These are phyloP conservation scores for Dioctria linearis DNA, from an alignment of 2,888 invertebrate species.

Conservation along the genomic window DNA sequence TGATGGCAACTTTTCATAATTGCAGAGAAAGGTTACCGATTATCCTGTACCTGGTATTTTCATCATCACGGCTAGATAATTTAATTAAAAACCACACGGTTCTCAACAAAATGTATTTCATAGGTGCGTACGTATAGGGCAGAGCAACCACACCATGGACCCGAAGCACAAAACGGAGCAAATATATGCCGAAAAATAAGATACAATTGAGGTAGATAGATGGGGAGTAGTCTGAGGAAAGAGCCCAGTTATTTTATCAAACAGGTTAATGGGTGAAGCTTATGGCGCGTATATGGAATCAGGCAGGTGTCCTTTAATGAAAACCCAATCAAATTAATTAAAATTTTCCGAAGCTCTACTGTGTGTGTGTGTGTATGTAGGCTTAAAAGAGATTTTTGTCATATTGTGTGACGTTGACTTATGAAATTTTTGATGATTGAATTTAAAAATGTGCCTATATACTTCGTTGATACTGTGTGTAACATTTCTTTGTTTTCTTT, in stretches of 20 bases:
- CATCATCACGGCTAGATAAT: slow-evolving; percentile 45
- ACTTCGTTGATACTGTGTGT: too few relatives aligned
- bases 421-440: not conserved
- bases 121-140: too few relatives aligned
- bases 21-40: slow-evolving; percentile 20
- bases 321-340: slow-evolving; percentile 51
- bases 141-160: not conserved
- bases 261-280: not conserved
- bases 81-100: slow-evolving; percentile 57
- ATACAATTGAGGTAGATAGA: not conserved
- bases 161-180: not conserved
- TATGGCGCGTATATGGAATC: not conserved
- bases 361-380: too few relatives aligned
- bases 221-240: not conserved
- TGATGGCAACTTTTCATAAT: slow-evolving; percentile 26
- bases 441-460: not conserved
- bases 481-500: not conserved
- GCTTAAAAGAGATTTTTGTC: slow-evolving; percentile 7
- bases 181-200: slow-evolving; percentile 4
- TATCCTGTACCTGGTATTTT: slow-evolving; percentile 24
- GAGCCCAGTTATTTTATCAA: not conserved
- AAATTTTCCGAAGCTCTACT: slow-evolving; percentile 18
- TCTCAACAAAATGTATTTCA: slow-evolving; percentile 46
- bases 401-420: not conserved
- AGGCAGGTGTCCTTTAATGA: slow-evolving; percentile 20